phyloP scores from a whole-genome alignment of 2,888 invertebrate species.

The Choristoneura rosaceana region DNA sequence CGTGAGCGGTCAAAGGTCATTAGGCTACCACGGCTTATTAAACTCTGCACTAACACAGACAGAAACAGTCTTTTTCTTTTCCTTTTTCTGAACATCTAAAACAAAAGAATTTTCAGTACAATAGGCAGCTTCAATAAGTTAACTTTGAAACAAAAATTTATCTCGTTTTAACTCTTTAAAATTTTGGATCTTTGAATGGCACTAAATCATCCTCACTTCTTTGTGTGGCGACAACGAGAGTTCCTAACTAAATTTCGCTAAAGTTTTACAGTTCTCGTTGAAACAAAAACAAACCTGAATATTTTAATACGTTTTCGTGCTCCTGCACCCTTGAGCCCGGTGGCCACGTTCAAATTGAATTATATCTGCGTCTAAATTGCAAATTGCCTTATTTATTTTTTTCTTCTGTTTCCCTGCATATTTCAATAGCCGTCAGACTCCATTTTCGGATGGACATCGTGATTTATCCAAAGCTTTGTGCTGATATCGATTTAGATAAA shows the following conservation, averaged over 20 bases:
- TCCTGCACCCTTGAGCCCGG: slow-evolving; percentile 52
- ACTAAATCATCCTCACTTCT: slow-evolving; percentile 54
- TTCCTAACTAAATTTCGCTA: slow-evolving; percentile 54
- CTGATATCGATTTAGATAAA: slow-evolving; percentile 23
- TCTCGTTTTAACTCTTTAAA: slow-evolving; percentile 50
- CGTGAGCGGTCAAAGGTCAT: too few species aligned
- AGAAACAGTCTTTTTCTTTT: not conserved
- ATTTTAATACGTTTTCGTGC: slow-evolving; percentile 58
- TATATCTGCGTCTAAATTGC: slow-evolving; percentile 63
- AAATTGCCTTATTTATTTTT: slow-evolving; percentile 64
- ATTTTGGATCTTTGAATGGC: slow-evolving; percentile 55
- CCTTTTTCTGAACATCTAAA: not conserved
- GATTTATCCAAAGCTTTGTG: slow-evolving; percentile 13
- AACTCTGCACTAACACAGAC: not conserved
- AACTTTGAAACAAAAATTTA: slow-evolving; percentile 35
- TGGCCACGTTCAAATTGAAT: slow-evolving; percentile 61
- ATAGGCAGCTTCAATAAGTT: slow-evolving; percentile 9
- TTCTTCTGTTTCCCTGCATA: slow-evolving; percentile 45
- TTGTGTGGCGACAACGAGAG: slow-evolving; percentile 48
- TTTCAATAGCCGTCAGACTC: slow-evolving; percentile 35
- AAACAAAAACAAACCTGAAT: slow-evolving; percentile 64
- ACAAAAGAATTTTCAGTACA: not conserved
- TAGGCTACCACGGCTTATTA: too few species aligned
- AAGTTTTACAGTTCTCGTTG: slow-evolving; percentile 48
- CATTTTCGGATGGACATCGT: slow-evolving; percentile 31